Evolutionary conservation across 2,113 vertebrate species (phyloP), one percentile per base, ranked within the genome.

Genomic region (Nannobrachium achirus): DNA sequence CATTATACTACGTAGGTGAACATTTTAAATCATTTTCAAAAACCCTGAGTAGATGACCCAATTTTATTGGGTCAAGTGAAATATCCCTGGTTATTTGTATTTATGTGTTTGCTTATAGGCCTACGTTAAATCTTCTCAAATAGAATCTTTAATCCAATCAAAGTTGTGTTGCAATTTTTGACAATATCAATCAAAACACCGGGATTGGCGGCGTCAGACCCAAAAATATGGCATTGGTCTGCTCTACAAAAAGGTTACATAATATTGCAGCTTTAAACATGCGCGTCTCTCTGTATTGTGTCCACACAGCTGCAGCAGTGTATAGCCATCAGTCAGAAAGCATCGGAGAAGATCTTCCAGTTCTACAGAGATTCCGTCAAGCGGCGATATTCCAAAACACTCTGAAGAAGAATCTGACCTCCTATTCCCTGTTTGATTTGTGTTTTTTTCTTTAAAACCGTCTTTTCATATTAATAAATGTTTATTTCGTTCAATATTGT

Each of bases 291-390:
- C 46, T 66, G 25, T 2, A 33, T 39, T 44, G 38, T 7, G 41
- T 55, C 14, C 51, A 9, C 56, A 0, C 93, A 98, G 96, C 91
- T 96, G 80, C 96, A 97, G 88, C 93, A 94, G 76, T 95, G 95
- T 63, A 87, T 98, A 10, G 96, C 92, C 0, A 78, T 93, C 0
- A 94, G 96, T 50, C 95, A 95, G 81, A 86, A 83, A 0, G 93
- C 95, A 0, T 92, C 96, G 0, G 86, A 93, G 57, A 86, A 93
- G 33, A 69, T 98, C 80, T 98, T 98, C 83, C 88, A 89, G 71
- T 98, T 98, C 92, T 97, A 95, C 89, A 93, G 94, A 13, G 93
- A 96, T 69, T 96, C 95, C 0, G 84, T 95, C 40, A 85, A 75
- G 50, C 91, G 94, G 11, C 88, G 92, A 19, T 97, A 96, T 74